A percentile compares a stretch with the other conserved stretches of the same genome.
phyloP scores from a whole-genome alignment of 2,888 invertebrate species.

The Halocaridina rubra region DNA sequence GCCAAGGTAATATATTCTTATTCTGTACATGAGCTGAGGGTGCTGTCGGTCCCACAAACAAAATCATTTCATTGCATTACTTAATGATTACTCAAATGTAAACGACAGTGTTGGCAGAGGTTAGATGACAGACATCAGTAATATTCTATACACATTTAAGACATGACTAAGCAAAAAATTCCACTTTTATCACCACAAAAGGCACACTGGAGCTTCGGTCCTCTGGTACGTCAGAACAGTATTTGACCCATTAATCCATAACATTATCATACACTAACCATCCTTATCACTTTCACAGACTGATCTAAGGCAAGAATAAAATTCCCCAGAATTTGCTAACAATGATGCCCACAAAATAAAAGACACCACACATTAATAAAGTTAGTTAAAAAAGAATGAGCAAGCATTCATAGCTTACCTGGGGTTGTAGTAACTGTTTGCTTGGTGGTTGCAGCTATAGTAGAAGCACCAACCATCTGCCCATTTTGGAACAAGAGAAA shows the following conservation, averaged over 20 bases:
- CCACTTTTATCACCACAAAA: no score
- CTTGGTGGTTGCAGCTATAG: not conserved
- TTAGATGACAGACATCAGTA: no score
- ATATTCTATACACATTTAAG: no score
- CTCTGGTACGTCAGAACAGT: no score
- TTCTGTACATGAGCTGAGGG: no score
- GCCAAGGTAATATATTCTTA: no score
- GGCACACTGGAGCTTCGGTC: no score
- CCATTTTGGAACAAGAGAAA: conserved; percentile 50
- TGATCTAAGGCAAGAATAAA: not conserved
- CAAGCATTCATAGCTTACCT: not conserved
- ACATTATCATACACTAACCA: not conserved
- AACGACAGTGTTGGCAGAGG: no score
- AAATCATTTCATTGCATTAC: no score
- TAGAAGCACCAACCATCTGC: conserved; percentile 42
- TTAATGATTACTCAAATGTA: no score
- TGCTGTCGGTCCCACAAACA: no score
- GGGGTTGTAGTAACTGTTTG: not conserved
- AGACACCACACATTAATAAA: not conserved
- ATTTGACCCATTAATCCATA: not conserved
- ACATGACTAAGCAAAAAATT: no score
- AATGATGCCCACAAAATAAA: not conserved
- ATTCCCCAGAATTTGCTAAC: not conserved
- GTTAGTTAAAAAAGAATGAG: not conserved
- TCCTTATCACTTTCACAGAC: not conserved